Percentiles rank a stretch among this genome's conserved stretches.
phyloP scores from a whole-genome alignment of 2,888 invertebrate genomes.

The Hedychridium roseum region DNA sequence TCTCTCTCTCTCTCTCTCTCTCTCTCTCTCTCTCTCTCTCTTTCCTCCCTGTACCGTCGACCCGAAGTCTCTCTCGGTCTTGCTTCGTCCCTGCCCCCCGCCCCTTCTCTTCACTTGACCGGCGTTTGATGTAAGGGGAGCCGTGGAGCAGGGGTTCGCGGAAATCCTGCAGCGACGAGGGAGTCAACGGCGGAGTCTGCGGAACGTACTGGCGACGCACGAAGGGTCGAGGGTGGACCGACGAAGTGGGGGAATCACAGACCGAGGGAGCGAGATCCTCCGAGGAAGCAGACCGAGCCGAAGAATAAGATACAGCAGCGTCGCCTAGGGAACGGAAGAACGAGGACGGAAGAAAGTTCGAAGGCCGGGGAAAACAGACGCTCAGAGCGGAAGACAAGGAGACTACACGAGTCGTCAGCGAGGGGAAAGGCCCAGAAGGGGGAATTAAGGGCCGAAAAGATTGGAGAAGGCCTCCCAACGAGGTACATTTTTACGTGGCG shows the following conservation, averaged over 20 bases:
- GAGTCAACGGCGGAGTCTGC: not conserved
- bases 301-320: too few relatives aligned
- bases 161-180: constrained; percentile 32
- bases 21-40: not conserved
- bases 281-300: too few relatives aligned
- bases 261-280: too few relatives aligned
- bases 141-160: constrained; percentile 25
- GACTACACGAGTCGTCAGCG: constrained; percentile 2
- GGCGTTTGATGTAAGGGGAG: constrained; percentile 33
- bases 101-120: constrained; percentile 8
- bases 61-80: constrained; percentile 6
- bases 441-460: constrained; percentile 2
- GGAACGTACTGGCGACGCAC: not conserved
- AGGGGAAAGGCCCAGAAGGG: not conserved
- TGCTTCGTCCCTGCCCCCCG: constrained; percentile 4
- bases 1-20: constrained; percentile 11
- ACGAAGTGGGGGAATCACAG: constrained; percentile 13
- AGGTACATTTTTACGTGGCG: too few relatives aligned
- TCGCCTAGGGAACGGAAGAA: constrained; percentile 8
- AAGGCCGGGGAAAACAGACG: constrained; percentile 30
- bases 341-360: constrained; percentile 22
- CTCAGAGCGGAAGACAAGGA: constrained; percentile 16
- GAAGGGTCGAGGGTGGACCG: constrained; percentile 2
- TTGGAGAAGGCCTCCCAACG: too few relatives aligned
- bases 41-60: not conserved